Conservation (phyloP, 2,888 invertebrate genomes). For the Drosophila dives region DNA sequence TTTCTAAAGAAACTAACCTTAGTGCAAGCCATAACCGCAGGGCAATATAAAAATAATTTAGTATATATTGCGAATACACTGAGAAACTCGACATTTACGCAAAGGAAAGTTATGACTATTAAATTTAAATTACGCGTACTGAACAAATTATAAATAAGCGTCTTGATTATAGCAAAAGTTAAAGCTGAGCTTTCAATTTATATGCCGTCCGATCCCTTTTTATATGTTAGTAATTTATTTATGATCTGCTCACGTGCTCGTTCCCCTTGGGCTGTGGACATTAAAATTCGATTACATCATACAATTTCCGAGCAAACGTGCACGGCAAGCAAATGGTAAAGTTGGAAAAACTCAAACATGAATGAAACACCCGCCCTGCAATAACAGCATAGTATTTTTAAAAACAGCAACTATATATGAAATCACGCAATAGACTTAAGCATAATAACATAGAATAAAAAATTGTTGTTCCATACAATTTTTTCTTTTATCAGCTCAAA, state of each 20-base stretch:
- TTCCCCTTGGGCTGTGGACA: slow-evolving; percentile 41
- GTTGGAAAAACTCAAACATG: slow-evolving; percentile 3
- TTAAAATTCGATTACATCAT: slow-evolving; percentile 74
- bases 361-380: slow-evolving; percentile 23
- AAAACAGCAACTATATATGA: slow-evolving; percentile 51
- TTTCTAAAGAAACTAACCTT: neutral
- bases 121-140: slow-evolving; percentile 34
- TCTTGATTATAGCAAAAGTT: slow-evolving; percentile 64
- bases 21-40: slow-evolving; percentile 17
- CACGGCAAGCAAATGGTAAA: slow-evolving; percentile 51
- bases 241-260: slow-evolving; percentile 54
- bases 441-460: slow-evolving; percentile 39
- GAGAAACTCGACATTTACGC: neutral
- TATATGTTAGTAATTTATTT: slow-evolving; percentile 67
- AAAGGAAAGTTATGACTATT: slow-evolving; percentile 40
- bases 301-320: slow-evolving; percentile 66
- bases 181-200: slow-evolving; percentile 41
- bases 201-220: slow-evolving; percentile 62
- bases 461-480: slow-evolving; percentile 4
- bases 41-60: slow-evolving; percentile 11
- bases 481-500: slow-evolving; percentile 28
- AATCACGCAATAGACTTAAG: slow-evolving; percentile 12
- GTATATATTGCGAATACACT: slow-evolving; percentile 42
- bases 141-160: slow-evolving; percentile 34
- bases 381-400: slow-evolving; percentile 45